Evolutionary conservation across 2,888 invertebrate species (phyloP).

Genomic region (Heliconius ismenius): DNA sequence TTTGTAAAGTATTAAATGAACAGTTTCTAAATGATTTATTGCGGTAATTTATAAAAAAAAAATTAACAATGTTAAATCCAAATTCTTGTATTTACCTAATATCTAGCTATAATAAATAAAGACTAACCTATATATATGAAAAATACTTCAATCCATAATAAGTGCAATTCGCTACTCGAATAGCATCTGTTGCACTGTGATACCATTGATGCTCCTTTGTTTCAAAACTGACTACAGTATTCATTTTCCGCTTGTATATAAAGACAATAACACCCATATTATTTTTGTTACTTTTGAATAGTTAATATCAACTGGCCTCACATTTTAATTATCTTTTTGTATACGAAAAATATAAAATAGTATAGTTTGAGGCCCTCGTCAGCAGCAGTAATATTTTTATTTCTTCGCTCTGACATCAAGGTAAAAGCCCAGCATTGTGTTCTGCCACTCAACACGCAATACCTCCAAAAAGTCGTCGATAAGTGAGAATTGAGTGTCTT

Average conservation of each 20-base stretch:
- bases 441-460: too few species aligned
- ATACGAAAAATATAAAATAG: background rate
- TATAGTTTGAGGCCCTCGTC: background rate
- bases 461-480: too few species aligned
- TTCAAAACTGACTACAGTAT: constrained; percentile 4
- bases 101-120: background rate
- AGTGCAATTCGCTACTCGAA: background rate
- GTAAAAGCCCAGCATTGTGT: too few species aligned
- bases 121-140: background rate
- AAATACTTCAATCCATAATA: background rate
- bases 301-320: background rate
- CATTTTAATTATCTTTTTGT: background rate
- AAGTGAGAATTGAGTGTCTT: too few species aligned
- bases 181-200: background rate
- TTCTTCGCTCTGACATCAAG: too few species aligned
- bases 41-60: too few species aligned
- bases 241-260: background rate
- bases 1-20: background rate
- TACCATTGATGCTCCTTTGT: constrained; percentile 14
- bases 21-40: background rate
- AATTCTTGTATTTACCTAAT: too few species aligned
- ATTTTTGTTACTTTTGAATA: background rate
- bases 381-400: too few species aligned
- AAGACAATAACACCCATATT: background rate
- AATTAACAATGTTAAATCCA: too few species aligned